phyloP scores from a whole-genome alignment of 2,888 invertebrate genomes.

The Chesias legatella region DNA sequence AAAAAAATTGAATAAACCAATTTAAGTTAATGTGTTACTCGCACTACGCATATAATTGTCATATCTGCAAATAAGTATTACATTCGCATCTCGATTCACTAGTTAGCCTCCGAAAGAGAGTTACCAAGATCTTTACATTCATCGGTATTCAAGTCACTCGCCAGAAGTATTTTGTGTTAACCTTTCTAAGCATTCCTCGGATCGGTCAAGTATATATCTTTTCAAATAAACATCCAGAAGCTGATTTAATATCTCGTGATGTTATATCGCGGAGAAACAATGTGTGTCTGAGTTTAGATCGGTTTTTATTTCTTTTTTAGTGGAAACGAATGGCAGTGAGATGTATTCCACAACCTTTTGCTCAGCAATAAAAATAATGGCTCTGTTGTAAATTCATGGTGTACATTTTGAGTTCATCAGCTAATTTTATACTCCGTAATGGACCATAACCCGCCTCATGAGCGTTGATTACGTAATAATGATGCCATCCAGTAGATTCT shows the following conservation, averaged over 20 bases:
- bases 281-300: slow-evolving; percentile 9
- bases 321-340: slow-evolving; percentile 13
- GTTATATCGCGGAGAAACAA: slow-evolving; percentile 7
- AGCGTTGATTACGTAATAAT: slow-evolving; percentile 37
- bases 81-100: slow-evolving; percentile 24
- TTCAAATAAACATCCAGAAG: slow-evolving; percentile 16
- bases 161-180: slow-evolving; percentile 24
- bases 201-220: slow-evolving; percentile 22
- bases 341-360: slow-evolving; percentile 22
- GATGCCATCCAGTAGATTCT: slow-evolving; percentile 34
- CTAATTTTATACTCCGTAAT: slow-evolving; percentile 44
- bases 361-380: slow-evolving; percentile 22
- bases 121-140: slow-evolving; percentile 29
- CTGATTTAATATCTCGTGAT: slow-evolving; percentile 16
- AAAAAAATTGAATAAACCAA: too few relatives aligned
- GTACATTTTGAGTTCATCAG: slow-evolving; percentile 30
- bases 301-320: slow-evolving; percentile 15
- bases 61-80: not conserved
- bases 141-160: slow-evolving; percentile 28
- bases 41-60: too few relatives aligned
- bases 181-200: slow-evolving; percentile 26
- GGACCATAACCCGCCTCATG: slow-evolving; percentile 47
- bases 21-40: too few relatives aligned
- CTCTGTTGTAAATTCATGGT: slow-evolving; percentile 19
- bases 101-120: slow-evolving; percentile 20